A percentile compares a stretch with the other conserved stretches of the same genome.
Evolutionary conservation across 2,797 vertebrate species (phyloP).

Genomic region (Sebastiscus albofasciatus): DNA sequence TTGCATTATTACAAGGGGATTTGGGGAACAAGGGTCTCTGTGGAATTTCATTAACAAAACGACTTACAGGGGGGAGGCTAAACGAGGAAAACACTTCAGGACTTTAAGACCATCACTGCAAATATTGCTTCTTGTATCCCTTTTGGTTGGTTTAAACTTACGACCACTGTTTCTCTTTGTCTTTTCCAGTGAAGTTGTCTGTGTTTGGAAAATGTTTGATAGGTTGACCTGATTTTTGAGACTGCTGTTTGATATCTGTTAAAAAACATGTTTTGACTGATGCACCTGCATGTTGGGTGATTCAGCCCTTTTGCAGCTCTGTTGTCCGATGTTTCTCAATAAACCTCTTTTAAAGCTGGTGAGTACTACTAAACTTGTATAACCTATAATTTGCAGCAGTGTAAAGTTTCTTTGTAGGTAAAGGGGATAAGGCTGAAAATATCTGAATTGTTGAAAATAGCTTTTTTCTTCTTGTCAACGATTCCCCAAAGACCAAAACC

Average conservation of each 20-base stretch:
- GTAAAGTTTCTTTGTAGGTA: not conserved
- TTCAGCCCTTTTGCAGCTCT: not conserved
- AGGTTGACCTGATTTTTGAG: not conserved
- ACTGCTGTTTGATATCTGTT: not conserved
- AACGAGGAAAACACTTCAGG: conserved; percentile 16
- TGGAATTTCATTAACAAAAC: conserved; percentile 44
- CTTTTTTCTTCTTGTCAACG: not conserved
- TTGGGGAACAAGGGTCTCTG: conserved; percentile 22
- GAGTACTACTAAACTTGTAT: not conserved
- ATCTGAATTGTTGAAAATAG: not conserved
- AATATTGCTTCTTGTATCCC: not conserved
- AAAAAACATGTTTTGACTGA: not conserved
- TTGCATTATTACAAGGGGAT: conserved; percentile 43
- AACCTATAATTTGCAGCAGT: not conserved
- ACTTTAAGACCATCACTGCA: not conserved
- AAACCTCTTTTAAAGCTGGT: not conserved
- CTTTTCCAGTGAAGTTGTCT: not conserved
- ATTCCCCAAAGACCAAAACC: not conserved
- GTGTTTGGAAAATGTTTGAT: not conserved
- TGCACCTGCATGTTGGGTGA: not conserved
- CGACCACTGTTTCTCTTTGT: not conserved
- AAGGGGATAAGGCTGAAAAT: not conserved
- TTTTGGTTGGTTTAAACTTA: not conserved
- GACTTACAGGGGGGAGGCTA: not conserved
- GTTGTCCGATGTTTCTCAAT: not conserved